Base-by-base conservation (phyloP, 2,888 invertebrate genomes). In the Eilema sororculum region DNA sequence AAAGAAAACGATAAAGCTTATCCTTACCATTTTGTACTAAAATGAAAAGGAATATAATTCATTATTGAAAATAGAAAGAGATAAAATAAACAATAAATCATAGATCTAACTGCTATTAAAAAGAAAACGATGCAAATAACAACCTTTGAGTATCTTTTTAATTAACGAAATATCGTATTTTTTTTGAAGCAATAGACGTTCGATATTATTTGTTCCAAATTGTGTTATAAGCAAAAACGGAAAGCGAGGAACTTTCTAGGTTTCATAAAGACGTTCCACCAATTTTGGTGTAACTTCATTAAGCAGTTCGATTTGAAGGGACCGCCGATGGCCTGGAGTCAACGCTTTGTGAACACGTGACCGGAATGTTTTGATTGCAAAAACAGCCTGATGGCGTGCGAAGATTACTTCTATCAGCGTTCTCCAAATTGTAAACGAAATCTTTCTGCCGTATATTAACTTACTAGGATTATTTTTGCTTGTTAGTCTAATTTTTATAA, bases 211-310 rank as follows among this genome's bases (percentile, higher is more conserved):
- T 52, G n/a, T 5, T 9, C 9, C 3, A 52, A 52, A 52, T 52
- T n/a, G n/a, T 4, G n/a, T n/a, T n/a, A 9, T 52, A n/a, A 46
- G 46, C 41, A 24, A 9, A 37, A 12, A 67, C 57, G 8, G 2
- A 76, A 74, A 75, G 69, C 71, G 72, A 73, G 74, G 66, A 74
- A 71, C 72, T 66, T 70, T 56, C 73, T 67, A 73, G 71, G 80
- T 79, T 81, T 79, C 81, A 80, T 57, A 73, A 72, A 74, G 59
- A 64, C 76, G 74, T 79, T 52, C 63, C 72, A 67, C 68, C 79
- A 83, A 83, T 84, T 79, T 79, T 75, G n/a, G 72, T 78, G 79
- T 86, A 86, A 88, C 84, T 88, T 87, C 86, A 90, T 89, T 85
- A 87, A 81, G 81, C 86, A 86, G 82, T 84, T 82, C 72, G 76